phyloP scores from a whole-genome alignment of 2,113 vertebrate species.

The Lophura nycthemera region DNA sequence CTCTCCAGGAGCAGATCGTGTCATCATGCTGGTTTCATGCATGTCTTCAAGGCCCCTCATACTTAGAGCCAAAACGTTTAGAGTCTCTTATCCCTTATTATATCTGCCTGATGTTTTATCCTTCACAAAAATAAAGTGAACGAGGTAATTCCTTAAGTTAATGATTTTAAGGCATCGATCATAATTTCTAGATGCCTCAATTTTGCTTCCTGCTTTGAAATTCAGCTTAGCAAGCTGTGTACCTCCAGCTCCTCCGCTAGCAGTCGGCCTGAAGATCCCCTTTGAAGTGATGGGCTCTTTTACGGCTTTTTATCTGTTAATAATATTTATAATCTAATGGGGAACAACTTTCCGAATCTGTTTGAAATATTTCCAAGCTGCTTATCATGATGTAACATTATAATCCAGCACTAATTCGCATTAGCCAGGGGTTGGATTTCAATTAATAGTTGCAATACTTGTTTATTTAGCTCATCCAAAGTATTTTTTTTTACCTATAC shows the following conservation, averaged over 20 bases:
- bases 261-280: conserved; percentile 25
- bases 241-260: not conserved
- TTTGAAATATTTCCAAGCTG: conserved; percentile 69
- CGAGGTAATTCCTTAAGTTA: conserved; percentile 16
- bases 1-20: not conserved
- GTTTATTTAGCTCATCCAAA: conserved; percentile 52
- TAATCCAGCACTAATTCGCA: conserved; percentile 65
- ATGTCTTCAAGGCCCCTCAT: not conserved
- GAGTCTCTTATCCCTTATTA: not conserved
- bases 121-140: not conserved
- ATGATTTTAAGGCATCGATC: conserved; percentile 1
- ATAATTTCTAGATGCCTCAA: not conserved
- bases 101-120: not conserved
- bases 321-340: conserved; percentile 54
- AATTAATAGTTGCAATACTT: conserved; percentile 27
- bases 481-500: not conserved
- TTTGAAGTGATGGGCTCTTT: conserved; percentile 43
- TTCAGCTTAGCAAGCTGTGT: not conserved
- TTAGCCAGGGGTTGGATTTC: conserved; percentile 57
- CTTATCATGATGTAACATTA: conserved; percentile 48
- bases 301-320: conserved; percentile 47
- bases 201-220: conserved; percentile 37
- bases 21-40: not conserved
- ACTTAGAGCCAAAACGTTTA: not conserved
- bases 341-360: conserved; percentile 50